Conservation (phyloP, 2,797 vertebrate genomes). For the Furcifer pardalis region DNA sequence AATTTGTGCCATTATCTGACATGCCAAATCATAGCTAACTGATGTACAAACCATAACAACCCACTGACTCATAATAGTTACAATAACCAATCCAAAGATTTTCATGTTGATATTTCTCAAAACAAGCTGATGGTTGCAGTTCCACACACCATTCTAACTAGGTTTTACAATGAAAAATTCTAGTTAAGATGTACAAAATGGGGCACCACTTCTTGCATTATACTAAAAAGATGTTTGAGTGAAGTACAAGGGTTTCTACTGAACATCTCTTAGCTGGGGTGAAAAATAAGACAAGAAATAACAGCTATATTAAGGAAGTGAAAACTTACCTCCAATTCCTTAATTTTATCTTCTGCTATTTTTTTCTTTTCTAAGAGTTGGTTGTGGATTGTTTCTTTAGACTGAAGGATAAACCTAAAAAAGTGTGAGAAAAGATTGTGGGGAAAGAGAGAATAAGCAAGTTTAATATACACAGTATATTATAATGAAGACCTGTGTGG, state of each 20-base stretch:
- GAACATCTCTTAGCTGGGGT: background rate
- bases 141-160: background rate
- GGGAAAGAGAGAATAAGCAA: conserved; percentile 41
- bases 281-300: background rate
- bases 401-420: conserved; percentile 93
- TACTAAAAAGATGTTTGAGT: background rate
- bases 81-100: background rate
- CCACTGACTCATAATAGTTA: background rate
- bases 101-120: background rate
- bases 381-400: conserved; percentile 88
- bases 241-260: background rate
- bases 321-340: conserved; percentile 90
- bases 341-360: conserved; percentile 93
- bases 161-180: conserved; percentile 3
- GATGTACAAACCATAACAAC: too few species aligned
- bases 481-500: too few species aligned
- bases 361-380: conserved; percentile 92
- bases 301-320: background rate
- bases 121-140: background rate
- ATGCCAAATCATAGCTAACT: too few species aligned
- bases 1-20: too few species aligned
- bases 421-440: conserved; percentile 42
- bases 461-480: background rate
- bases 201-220: background rate
- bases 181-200: background rate